These are phyloP conservation scores for Autographa pulchrina DNA, from an alignment of 2,888 invertebrate species.

Conservation along the genomic window DNA sequence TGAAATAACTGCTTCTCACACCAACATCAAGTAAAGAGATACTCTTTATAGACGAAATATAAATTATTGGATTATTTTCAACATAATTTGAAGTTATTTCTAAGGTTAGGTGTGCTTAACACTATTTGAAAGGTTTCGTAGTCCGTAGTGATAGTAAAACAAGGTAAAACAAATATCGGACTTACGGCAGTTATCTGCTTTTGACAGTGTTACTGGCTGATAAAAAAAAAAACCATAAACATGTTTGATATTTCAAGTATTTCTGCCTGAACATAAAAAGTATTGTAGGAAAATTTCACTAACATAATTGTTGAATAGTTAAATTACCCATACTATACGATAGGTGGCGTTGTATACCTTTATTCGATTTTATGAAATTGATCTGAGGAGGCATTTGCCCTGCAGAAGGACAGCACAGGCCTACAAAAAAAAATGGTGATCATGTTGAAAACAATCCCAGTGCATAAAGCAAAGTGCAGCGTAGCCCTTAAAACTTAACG, in stretches of 20 bases:
- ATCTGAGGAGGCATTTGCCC: too few species aligned
- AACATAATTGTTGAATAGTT: neutral
- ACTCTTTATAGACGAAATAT: constrained; percentile 34
- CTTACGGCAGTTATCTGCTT: neutral
- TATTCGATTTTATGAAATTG: neutral
- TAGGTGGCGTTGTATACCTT: neutral
- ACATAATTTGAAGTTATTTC: constrained; percentile 28
- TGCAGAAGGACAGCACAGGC: too few species aligned
- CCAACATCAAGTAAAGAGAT: constrained; percentile 33
- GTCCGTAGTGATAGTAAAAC: neutral
- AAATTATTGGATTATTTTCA: constrained; percentile 29
- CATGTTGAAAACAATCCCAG: constrained; percentile 33
- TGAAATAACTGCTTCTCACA: constrained; percentile 21
- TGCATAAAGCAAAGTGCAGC: constrained; percentile 30
- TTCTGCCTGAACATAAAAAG: too few species aligned
- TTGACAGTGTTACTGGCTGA: too few species aligned
- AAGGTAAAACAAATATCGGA: neutral
- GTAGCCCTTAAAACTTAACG: constrained; percentile 33
- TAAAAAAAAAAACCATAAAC: too few species aligned
- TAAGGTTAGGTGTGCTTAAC: neutral
- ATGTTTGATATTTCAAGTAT: too few species aligned
- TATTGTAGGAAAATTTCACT: too few species aligned
- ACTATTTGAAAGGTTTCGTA: neutral
- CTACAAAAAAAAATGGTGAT: too few species aligned
- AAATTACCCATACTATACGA: neutral